Percentiles rank a stretch among this genome's conserved stretches.
Evolutionary conservation across 2,888 invertebrate species (phyloP).

Genomic region (Silvanus unidentatus): DNA sequence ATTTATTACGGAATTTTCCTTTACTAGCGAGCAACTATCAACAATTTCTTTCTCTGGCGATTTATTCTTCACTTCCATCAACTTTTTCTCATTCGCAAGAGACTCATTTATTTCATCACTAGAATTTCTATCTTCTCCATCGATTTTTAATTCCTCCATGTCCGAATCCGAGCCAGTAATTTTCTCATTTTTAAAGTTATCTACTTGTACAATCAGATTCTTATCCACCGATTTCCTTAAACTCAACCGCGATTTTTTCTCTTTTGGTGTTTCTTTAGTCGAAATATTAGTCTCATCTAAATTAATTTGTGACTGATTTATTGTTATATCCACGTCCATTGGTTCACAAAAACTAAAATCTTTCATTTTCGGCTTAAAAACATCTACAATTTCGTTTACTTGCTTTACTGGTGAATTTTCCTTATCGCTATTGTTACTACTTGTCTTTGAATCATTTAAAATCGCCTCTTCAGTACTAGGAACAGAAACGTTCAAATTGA

Average conservation of each 20-base stretch:
- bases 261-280: background rate
- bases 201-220: no score
- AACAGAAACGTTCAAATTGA: constrained; percentile 13
- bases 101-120: no score
- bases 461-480: constrained; percentile 4
- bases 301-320: background rate
- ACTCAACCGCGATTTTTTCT: background rate
- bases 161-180: no score
- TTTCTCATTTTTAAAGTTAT: no score
- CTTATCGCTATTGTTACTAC: constrained; percentile 20
- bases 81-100: no score
- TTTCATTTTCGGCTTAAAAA: constrained; percentile 20
- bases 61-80: no score
- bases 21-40: no score
- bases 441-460: constrained; percentile 11
- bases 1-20: no score
- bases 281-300: background rate
- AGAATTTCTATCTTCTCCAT: no score
- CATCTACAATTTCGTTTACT: constrained; percentile 13
- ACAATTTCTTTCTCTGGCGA: no score
- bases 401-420: constrained; percentile 15
- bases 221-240: background rate
- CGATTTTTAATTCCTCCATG: background rate
- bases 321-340: constrained; percentile 25
- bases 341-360: constrained; percentile 24